Evolutionary conservation across 2,888 invertebrate species (phyloP).

Genomic region (Linnaemya vulpina): DNA sequence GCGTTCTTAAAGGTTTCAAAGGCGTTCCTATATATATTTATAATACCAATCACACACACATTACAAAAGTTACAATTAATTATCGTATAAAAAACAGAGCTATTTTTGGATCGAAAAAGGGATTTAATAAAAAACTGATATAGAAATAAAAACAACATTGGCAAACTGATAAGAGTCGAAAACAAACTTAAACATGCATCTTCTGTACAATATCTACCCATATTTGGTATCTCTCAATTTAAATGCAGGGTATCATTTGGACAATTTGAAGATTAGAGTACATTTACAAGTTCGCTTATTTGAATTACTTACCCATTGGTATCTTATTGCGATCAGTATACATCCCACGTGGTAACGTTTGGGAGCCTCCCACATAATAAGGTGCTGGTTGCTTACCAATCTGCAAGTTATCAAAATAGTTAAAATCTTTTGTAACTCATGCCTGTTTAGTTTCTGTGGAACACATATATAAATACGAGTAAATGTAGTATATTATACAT

Average conservation of each 20-base stretch:
- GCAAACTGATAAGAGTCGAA: not conserved
- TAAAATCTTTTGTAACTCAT: not conserved
- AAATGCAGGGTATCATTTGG: constrained; percentile 41
- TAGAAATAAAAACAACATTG: constrained; percentile 16
- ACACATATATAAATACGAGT: constrained; percentile 1
- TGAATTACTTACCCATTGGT: constrained; percentile 80
- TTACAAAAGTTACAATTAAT: constrained; percentile 40
- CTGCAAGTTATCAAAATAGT: constrained; percentile 74
- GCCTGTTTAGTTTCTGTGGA: not conserved
- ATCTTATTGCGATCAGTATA: constrained; percentile 83
- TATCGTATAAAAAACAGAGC: not conserved
- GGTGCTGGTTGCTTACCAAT: constrained; percentile 83
- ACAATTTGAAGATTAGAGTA: constrained; percentile 3
- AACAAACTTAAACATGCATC: constrained; percentile 62
- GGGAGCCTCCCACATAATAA: constrained; percentile 83
- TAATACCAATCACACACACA: constrained; percentile 65
- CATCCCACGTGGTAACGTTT: constrained; percentile 84
- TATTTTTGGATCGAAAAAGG: constrained; percentile 1
- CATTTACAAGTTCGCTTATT: not conserved
- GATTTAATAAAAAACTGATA: constrained; percentile 24
- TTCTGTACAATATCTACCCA: constrained; percentile 15
- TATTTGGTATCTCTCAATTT: not conserved
- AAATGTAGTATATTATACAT: not conserved
- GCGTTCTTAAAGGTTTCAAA: constrained; percentile 83
- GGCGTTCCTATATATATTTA: constrained; percentile 81